phyloP scores from a whole-genome alignment of 2,888 invertebrate genomes.

The Dolichomitus sp. region DNA sequence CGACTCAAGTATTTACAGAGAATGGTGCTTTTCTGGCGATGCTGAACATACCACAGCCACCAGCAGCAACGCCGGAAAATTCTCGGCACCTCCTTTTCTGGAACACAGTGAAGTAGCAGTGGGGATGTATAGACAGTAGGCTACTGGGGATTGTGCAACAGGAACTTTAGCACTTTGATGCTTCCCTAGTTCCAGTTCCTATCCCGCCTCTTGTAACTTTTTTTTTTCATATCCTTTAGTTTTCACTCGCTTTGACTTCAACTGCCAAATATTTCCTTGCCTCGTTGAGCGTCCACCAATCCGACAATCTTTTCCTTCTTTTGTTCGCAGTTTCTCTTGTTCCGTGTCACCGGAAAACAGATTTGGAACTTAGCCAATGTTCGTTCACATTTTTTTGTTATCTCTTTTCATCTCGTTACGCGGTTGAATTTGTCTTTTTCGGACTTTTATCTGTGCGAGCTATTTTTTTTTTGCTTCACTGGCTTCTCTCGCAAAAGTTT shows the following conservation, averaged over 20 bases:
- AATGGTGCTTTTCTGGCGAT: constrained; percentile 23
- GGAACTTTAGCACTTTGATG: constrained; percentile 57
- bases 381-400: not conserved
- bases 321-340: constrained; percentile 32
- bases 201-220: not conserved
- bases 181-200: constrained; percentile 32
- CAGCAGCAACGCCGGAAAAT: constrained; percentile 14
- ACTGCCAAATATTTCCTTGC: constrained; percentile 45
- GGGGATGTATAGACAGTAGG: constrained; percentile 35
- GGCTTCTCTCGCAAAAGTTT: constrained; percentile 23
- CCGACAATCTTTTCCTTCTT: constrained; percentile 32
- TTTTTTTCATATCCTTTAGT: constrained; percentile 11
- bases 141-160: constrained; percentile 53
- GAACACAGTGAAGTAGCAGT: constrained; percentile 17
- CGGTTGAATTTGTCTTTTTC: constrained; percentile 21
- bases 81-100: constrained; percentile 22
- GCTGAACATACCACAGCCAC: constrained; percentile 5
- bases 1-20: constrained; percentile 55
- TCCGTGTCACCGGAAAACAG: constrained; percentile 26
- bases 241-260: constrained; percentile 41
- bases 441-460: constrained; percentile 1
- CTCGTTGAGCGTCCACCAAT: constrained; percentile 29
- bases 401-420: constrained; percentile 6
- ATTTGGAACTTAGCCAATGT: constrained; percentile 60
- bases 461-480: constrained; percentile 1